Evolutionary conservation across 2,113 vertebrate species (phyloP).

Genomic region (Recurvirostra avosetta): DNA sequence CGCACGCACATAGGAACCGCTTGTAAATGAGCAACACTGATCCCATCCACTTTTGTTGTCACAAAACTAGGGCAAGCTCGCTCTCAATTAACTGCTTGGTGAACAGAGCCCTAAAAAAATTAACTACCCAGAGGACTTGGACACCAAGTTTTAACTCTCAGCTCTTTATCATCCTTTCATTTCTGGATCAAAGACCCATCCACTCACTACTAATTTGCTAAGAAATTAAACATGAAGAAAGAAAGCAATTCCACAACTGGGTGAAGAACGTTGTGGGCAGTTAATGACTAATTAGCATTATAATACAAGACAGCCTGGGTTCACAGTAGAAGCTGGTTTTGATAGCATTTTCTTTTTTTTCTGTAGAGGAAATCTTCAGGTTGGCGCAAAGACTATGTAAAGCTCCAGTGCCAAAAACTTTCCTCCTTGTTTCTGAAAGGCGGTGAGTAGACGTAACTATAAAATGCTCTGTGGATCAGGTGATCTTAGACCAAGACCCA

Average conservation of each 20-base stretch:
- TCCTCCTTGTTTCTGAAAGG: background rate
- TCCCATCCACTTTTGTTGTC: conserved; percentile 26
- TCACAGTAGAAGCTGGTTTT: background rate
- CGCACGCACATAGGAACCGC: background rate
- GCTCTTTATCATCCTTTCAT: background rate
- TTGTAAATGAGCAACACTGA: conserved; percentile 51
- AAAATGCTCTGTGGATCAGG: background rate
- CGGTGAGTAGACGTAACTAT: background rate
- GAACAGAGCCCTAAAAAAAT: background rate
- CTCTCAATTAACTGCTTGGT: conserved; percentile 42
- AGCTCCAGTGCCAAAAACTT: background rate
- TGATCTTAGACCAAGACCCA: background rate
- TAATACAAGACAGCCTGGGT: background rate
- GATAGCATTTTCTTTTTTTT: background rate
- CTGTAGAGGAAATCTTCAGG: background rate
- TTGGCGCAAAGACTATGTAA: background rate
- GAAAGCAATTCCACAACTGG: conserved; percentile 1
- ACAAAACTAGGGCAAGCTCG: conserved; percentile 55
- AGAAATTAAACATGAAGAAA: conserved; percentile 44
- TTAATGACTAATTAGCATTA: conserved; percentile 43
- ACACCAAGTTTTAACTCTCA: conserved; percentile 27
- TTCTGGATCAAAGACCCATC: conserved; percentile 45
- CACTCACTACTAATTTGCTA: conserved; percentile 1
- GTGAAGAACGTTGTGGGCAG: conserved; percentile 1
- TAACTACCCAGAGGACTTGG: background rate